Percentiles rank a stretch among this genome's conserved stretches.
phyloP scores from a whole-genome alignment of 2,888 invertebrate genomes.

The Lithodes maja region DNA sequence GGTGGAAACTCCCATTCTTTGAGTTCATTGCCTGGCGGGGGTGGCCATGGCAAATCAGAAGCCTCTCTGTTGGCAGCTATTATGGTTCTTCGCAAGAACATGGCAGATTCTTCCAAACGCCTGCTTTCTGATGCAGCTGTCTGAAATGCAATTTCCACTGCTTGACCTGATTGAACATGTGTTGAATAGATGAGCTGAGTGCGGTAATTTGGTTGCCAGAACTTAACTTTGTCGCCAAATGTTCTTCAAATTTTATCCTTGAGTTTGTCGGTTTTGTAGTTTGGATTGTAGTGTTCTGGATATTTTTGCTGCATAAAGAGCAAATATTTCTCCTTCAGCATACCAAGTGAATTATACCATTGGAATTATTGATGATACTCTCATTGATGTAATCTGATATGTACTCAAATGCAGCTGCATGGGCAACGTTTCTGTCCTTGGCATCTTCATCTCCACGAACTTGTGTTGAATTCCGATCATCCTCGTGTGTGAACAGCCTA shows the following conservation, averaged over 20 bases:
- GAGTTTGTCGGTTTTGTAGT: conserved; percentile 22
- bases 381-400: not conserved
- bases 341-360: not conserved
- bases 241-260: not conserved
- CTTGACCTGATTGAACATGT: not conserved
- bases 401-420: not conserved
- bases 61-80: too few species aligned
- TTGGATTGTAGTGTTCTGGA: not conserved
- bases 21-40: not conserved
- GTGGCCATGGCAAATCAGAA: too few species aligned
- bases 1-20: too few species aligned
- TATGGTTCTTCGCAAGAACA: not conserved
- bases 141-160: conserved; percentile 27
- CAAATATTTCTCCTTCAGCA: not conserved
- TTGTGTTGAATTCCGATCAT: too few species aligned
- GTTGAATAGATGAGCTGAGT: conserved; percentile 28
- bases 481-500: too few species aligned
- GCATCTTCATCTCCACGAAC: too few species aligned
- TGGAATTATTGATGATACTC: not conserved
- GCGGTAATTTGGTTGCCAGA: conserved; percentile 17
- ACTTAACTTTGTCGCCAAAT: not conserved
- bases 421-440: too few species aligned
- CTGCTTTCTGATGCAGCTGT: not conserved
- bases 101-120: not conserved
- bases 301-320: not conserved